Percentiles rank a stretch among this genome's conserved stretches.
Evolutionary conservation across 2,113 vertebrate species (phyloP).

Genomic region (Prinia subflava): DNA sequence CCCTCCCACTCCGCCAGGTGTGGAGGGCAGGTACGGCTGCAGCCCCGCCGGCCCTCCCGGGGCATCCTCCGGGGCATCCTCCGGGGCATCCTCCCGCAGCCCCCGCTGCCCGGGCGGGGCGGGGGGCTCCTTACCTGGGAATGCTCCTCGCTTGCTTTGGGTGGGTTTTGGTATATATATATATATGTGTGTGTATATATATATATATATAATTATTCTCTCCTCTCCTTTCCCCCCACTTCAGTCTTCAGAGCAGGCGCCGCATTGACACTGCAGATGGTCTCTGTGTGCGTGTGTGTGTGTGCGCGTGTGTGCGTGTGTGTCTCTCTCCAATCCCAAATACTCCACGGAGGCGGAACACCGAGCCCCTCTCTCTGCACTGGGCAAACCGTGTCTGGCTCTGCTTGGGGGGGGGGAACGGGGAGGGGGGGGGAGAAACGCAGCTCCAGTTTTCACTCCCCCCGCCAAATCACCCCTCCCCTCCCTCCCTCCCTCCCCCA

Average conservation of each 20-base stretch:
- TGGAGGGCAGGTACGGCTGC: constrained; percentile 5
- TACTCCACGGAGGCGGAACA: not conserved
- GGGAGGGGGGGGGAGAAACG: too few species aligned
- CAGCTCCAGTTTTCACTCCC: too few species aligned
- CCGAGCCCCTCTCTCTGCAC: not conserved
- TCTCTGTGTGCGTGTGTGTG: constrained; percentile 2
- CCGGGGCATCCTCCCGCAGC: not conserved
- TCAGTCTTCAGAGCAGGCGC: constrained; percentile 56
- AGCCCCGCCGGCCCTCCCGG: constrained; percentile 2
- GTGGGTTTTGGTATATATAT: not conserved
- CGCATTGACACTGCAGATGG: constrained; percentile 58
- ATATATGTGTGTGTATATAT: not conserved
- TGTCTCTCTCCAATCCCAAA: not conserved
- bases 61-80: not conserved
- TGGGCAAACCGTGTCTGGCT: too few species aligned
- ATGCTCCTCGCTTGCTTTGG: constrained; percentile 14
- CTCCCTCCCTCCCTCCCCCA: too few species aligned
- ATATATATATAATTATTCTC: not conserved
- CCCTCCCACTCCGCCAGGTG: not conserved
- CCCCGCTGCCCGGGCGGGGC: not conserved
- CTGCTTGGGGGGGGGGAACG: too few species aligned
- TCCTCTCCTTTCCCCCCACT: not conserved
- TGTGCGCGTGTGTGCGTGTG: not conserved
- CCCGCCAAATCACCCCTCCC: too few species aligned
- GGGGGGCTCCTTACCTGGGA: constrained; percentile 34